A percentile compares a stretch with the other conserved stretches of the same genome.
Conservation (phyloP, 1,140 invertebrate species). For the Euglossa dilemma region DNA sequence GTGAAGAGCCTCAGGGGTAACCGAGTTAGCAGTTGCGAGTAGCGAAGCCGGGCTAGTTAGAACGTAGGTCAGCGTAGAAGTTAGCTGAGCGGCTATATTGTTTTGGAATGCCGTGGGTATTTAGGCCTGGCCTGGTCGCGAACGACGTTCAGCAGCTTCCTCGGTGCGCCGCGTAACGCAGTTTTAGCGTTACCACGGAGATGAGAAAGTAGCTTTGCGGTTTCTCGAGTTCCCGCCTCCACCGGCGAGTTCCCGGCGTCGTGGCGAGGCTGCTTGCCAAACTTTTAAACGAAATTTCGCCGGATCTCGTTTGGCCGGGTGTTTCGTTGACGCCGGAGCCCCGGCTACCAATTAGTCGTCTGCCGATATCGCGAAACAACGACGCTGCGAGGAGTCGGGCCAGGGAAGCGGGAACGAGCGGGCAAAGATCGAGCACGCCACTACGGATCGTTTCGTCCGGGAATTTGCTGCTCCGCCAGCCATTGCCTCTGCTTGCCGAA, state of each 20-base stretch:
- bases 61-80: slow-evolving; percentile 71
- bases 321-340: slow-evolving; percentile 53
- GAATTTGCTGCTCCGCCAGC: slow-evolving; percentile 45
- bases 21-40: slow-evolving; percentile 73
- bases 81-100: slow-evolving; percentile 73
- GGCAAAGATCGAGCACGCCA: slow-evolving; percentile 40
- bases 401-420: too few species aligned
- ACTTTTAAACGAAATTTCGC: slow-evolving; percentile 75
- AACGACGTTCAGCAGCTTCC: slow-evolving; percentile 13
- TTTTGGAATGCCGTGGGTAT: slow-evolving; percentile 74
- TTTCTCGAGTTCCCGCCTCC: slow-evolving; percentile 47
- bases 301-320: slow-evolving; percentile 70
- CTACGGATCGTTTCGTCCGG: slow-evolving; percentile 46
- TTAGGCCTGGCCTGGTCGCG: slow-evolving; percentile 63
- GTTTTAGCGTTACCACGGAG: slow-evolving; percentile 64
- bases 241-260: slow-evolving; percentile 32
- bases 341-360: slow-evolving; percentile 59
- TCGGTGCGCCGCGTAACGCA: slow-evolving; percentile 67
- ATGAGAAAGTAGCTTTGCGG: slow-evolving; percentile 75
- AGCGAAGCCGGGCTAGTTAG: slow-evolving; percentile 72
- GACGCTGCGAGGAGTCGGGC: neutral
- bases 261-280: slow-evolving; percentile 51
- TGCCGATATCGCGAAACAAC: slow-evolving; percentile 55
- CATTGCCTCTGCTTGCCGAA: slow-evolving; percentile 57
- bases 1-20: slow-evolving; percentile 56